Percentiles rank a stretch among this genome's conserved stretches.
Evolutionary conservation across 2,113 vertebrate genomes (phyloP).

Genomic region (Xenopus laevis): DNA sequence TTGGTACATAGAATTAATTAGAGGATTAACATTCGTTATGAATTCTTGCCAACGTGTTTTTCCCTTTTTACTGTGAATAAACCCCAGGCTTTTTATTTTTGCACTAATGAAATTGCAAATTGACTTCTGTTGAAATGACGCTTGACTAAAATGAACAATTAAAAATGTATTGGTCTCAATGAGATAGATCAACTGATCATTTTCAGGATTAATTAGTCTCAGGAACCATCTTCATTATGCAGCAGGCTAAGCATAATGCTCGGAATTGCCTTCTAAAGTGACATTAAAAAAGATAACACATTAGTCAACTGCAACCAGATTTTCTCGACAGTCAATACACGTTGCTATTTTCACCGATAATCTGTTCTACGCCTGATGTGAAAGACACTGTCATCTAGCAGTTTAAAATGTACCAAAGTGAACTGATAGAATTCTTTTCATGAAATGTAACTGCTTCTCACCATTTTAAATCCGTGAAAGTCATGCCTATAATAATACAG

Average conservation of each 20-base stretch:
- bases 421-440: too few relatives aligned
- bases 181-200: slow-evolving; percentile 64
- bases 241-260: slow-evolving; percentile 43
- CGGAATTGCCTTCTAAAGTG: slow-evolving; percentile 11
- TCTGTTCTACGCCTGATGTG: too few relatives aligned
- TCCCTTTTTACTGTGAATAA: slow-evolving; percentile 56
- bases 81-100: slow-evolving; percentile 69
- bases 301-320: not conserved
- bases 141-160: slow-evolving; percentile 75
- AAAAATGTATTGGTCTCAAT: slow-evolving; percentile 71
- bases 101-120: slow-evolving; percentile 75
- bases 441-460: too few relatives aligned
- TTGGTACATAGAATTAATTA: slow-evolving; percentile 74
- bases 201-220: slow-evolving; percentile 67
- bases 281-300: slow-evolving; percentile 1
- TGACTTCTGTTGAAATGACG: slow-evolving; percentile 75
- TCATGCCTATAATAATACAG: too few relatives aligned
- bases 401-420: too few relatives aligned
- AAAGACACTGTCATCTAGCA: too few relatives aligned
- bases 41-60: slow-evolving; percentile 63
- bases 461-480: too few relatives aligned
- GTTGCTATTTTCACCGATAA: not conserved
- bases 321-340: not conserved
- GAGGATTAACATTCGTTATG: slow-evolving; percentile 66
- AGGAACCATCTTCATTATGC: slow-evolving; percentile 57